phyloP scores from a whole-genome alignment of 2,797 vertebrate genomes.

The Cossypha dichroa region DNA sequence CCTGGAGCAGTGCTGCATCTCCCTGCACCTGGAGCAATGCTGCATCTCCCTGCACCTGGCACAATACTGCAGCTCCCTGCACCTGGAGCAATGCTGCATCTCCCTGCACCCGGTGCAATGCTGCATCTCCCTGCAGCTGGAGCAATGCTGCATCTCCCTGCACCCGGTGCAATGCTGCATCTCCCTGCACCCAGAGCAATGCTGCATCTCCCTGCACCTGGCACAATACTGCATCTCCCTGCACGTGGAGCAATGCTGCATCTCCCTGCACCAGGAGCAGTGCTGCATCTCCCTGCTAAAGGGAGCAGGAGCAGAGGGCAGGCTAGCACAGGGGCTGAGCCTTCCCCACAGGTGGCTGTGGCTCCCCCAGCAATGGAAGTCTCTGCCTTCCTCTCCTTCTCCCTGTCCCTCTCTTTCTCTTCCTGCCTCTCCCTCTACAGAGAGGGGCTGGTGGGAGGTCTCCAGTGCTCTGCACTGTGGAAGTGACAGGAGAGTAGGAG shows the following conservation, averaged over 20 bases:
- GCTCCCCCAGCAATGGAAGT: rapidly evolving
- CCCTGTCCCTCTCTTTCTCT: not conserved
- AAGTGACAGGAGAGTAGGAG: not conserved
- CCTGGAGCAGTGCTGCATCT: no score
- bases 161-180: no score
- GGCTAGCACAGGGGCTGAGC: not conserved
- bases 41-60: no score
- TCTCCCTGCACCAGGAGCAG: no score
- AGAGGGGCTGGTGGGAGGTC: not conserved
- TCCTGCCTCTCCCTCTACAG: not conserved
- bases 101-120: no score
- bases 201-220: no score
- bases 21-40: rapidly evolving
- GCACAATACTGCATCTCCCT: no score
- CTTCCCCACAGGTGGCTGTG: rapidly evolving
- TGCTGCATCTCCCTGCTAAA: not conserved
- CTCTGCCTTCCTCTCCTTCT: not conserved
- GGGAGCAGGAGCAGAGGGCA: not conserved
- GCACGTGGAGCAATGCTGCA: no score
- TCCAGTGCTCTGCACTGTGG: rapidly evolving
- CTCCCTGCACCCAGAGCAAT: no score
- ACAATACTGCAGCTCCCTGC: no score
- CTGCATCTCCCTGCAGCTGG: no score
- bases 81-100: rapidly evolving
- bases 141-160: no score